phyloP scores from a whole-genome alignment of 2,888 invertebrate species.

The Drosophila monieri region DNA sequence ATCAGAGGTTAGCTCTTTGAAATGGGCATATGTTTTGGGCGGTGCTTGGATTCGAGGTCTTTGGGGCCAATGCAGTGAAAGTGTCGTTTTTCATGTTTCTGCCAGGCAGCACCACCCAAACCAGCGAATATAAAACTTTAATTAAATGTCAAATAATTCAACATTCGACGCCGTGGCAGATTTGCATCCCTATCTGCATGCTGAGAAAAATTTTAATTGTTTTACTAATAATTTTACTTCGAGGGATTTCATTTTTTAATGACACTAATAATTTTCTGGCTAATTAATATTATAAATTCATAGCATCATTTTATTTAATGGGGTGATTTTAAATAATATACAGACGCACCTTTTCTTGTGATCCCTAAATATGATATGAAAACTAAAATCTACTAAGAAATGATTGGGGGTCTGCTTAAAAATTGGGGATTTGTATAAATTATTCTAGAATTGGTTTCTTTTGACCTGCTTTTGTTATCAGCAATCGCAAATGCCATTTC shows the following conservation, averaged over 20 bases:
- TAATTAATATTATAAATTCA: not conserved
- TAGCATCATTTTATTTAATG: not conserved
- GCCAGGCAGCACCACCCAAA: conserved; percentile 26
- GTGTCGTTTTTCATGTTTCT: conserved; percentile 71
- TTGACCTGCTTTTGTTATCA: not conserved
- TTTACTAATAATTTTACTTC: not conserved
- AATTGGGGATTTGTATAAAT: too few relatives aligned
- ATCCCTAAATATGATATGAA: not conserved
- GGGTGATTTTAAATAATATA: not conserved
- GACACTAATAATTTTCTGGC: not conserved
- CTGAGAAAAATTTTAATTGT: not conserved
- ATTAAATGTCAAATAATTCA: conserved; percentile 78
- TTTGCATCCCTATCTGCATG: conserved; percentile 57
- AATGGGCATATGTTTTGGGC: conserved; percentile 13
- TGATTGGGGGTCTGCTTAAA: too few relatives aligned
- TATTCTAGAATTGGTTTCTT: not conserved
- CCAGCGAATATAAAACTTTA: conserved; percentile 52
- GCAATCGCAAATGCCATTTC: not conserved
- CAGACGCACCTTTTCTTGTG: not conserved
- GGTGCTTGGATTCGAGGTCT: conserved; percentile 19
- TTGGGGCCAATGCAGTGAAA: conserved; percentile 63
- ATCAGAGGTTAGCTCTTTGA: conserved; percentile 5
- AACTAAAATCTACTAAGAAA: not conserved
- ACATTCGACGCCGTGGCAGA: conserved; percentile 45
- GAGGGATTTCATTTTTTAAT: not conserved